Base-by-base conservation (phyloP, 2,797 vertebrate genomes). In the Petrocephalus sullivani region DNA sequence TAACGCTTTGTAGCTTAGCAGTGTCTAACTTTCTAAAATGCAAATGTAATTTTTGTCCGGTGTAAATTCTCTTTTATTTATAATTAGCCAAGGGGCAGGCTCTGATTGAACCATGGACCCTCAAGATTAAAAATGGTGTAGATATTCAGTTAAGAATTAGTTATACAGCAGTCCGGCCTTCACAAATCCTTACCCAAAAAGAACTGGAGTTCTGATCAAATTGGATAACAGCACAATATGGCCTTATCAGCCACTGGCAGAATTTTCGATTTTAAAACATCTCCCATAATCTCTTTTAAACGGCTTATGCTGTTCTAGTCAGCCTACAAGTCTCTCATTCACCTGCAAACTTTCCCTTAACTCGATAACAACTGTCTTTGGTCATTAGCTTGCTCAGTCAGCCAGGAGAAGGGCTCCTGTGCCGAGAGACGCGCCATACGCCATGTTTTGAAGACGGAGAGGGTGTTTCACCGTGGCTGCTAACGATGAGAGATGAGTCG, bases 201-300 rank as follows among this genome's bases (percentile, higher is more conserved):
- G 33, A 58, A 58, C 0, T 58, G 56, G 56, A 71, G 33, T 16
- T 37, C 64, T 14, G 28, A 71, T 71, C 28, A 71, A 37, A 71
- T 71, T 12, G 33, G 71, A 21, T 16, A 64, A 61, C 58, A 87
- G 83, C 41, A 14, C 12, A 85, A 88, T n/a, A 49, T 3, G 4
- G 49, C 53, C 49, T 85, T 86, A 90, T 58, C 23, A 8, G 28
- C 85, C 37, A 85, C 49, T 71, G 78, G 9, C 78, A 82, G 78
- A 46, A 19, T 51, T 21, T 82, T 51, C 46, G n/a, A 49, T 51
- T 82, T 21, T 2, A 46, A 16, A 89, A 86, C 75, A 88, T 84
- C 86, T 88, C 61, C 57, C 78, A 85, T 53, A 92, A 90, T 90
- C 84, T 6, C 1, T 61, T 61, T 86, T 41, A 12, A 86, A 60